A percentile compares a stretch with the other conserved stretches of the same genome.
These are phyloP conservation scores for Rhaphigaster nebulosa DNA, from an alignment of 2,888 invertebrate species.

Conservation along the genomic window DNA sequence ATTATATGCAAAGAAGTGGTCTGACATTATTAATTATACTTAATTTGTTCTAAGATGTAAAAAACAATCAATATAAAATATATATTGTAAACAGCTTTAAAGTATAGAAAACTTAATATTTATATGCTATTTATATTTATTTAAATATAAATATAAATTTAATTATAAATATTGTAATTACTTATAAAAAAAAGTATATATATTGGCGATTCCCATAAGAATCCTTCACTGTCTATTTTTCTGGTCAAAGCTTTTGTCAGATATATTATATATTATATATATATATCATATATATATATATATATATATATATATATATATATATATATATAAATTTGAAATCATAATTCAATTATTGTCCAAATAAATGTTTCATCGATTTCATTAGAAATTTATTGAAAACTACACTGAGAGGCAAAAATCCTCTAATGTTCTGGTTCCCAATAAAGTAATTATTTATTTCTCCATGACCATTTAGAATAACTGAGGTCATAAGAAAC, in stretches of 20 bases:
- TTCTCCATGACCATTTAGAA: too few species aligned
- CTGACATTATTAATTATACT: not conserved
- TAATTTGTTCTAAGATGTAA: not conserved
- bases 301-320: too few species aligned
- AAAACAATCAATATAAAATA: not conserved
- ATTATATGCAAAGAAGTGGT: not conserved
- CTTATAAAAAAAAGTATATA: not conserved
- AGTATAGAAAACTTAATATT: not conserved
- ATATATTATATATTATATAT: too few species aligned
- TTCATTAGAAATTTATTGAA: not conserved
- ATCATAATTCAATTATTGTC: too few species aligned
- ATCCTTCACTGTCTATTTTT: not conserved
- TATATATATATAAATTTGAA: too few species aligned
- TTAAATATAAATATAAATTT: too few species aligned
- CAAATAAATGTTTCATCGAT: not conserved
- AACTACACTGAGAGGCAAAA: not conserved
- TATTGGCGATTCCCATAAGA: not conserved
- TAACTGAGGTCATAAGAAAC: too few species aligned
- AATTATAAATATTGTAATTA: too few species aligned
- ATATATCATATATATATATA: too few species aligned
- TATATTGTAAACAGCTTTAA: not conserved
- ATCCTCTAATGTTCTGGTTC: too few species aligned
- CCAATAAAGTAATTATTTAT: too few species aligned
- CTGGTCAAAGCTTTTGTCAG: not conserved
- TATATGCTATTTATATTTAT: too few species aligned